Evolutionary conservation across 2,113 vertebrate species (phyloP), one percentile per base, ranked within the genome.

Genomic region (Gobio gobio): DNA sequence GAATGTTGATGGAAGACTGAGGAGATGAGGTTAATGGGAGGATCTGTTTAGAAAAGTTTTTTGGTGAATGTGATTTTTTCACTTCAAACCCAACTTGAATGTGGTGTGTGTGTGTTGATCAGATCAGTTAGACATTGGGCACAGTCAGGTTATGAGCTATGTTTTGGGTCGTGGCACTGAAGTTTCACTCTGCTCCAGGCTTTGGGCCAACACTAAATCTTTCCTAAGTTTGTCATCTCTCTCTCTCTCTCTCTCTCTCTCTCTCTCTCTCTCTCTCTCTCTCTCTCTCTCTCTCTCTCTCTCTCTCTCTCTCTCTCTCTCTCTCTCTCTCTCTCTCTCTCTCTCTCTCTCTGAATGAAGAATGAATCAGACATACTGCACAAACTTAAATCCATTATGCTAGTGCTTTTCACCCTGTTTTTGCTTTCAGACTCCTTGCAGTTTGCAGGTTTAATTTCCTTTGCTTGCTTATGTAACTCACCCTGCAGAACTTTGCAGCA

Each of bases 191-290:
- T 74, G 73, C 68, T 45, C 51, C 77, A 84, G 56, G 82, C 63
- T 83, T 40, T 43, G 72, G 22, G 61, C 85, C 82, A 84, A 76
- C 33, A 51, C 20, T 79, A 64, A 73, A 36, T 79, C 16, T 63
- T 78, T 36, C 43, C n/a, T 63, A 87, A 85, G 4, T 82, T 51
- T 61, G 5, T 86, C 73, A 58, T 63, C 20, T 75, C 26, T 59
- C 4, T 63, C 6, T 61, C 24, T 29, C 14, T 33, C 13, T 51
- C 49, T 51, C 13, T 16, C 49, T 51, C 49, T 51, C 4, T 51
- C 49, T 51, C 49, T 51, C 49, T 66, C 58, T 29, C 36, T 47
- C 54, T 68, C 36, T 72, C 66, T 58, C 24, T 29, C 13, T 29
- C 10, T 47, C 45, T 10, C 10, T 12, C 45, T 47, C 45, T 47